These are phyloP conservation scores for Crossaster papposus DNA, from an alignment of 53 echinoderm and acorn worm species.

Conservation along the genomic window DNA sequence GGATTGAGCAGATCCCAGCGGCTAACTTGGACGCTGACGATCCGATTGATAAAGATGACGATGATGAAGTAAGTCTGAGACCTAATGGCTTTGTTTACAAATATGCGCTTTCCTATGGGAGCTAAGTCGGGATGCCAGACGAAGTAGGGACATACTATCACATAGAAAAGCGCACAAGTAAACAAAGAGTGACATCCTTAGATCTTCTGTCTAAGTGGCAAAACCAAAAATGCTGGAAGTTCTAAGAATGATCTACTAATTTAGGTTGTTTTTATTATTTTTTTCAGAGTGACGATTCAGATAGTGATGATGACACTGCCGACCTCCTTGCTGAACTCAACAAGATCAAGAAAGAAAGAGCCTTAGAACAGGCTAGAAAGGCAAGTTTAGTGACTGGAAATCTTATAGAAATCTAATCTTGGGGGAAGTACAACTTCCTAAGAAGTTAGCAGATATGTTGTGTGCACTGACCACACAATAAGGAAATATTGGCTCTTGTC, in stretches of 20 bases:
- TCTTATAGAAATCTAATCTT: neutral
- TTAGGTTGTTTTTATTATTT: neutral
- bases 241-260: neutral
- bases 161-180: too few species aligned
- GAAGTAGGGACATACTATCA: too few species aligned
- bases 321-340: constrained; percentile 96
- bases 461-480: too few species aligned
- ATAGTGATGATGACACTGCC: constrained; percentile 95
- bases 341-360: constrained; percentile 99
- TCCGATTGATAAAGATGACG: constrained; percentile 82
- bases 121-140: too few species aligned
- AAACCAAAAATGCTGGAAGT: neutral
- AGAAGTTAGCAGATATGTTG: too few species aligned
- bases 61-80: constrained; percentile 70
- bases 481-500: too few species aligned
- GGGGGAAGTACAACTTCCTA: too few species aligned
- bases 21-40: constrained; percentile 99
- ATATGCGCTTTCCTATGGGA: too few species aligned
- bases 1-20: constrained; percentile 96
- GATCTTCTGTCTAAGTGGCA: too few species aligned
- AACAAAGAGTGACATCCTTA: too few species aligned
- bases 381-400: constrained; percentile 19
- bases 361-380: constrained; percentile 81
- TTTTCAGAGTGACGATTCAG: constrained; percentile 75
- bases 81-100: too few species aligned